Conservation (phyloP, 2,113 vertebrate species). For the Mugil cephalus region DNA sequence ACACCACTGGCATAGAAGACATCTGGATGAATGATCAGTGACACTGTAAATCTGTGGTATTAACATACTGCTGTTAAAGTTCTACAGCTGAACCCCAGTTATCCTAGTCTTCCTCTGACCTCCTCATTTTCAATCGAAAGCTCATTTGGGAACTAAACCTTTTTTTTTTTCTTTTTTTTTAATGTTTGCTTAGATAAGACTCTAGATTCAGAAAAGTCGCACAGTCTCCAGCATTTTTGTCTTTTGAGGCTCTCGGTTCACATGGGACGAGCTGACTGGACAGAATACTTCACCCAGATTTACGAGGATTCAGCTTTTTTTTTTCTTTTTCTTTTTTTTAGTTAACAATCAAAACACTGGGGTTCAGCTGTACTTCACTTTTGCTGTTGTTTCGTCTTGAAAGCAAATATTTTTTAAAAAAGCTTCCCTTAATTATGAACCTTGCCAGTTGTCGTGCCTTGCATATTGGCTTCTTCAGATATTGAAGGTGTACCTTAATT, state of each 20-base stretch:
- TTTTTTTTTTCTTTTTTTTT: not conserved
- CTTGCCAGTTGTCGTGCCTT: conserved; percentile 70
- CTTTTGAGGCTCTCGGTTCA: conserved; percentile 17
- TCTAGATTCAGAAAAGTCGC: not conserved
- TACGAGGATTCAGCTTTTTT: conserved; percentile 13
- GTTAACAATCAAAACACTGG: conserved; percentile 24
- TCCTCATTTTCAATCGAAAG: conserved; percentile 7
- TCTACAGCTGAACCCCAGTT: conserved; percentile 48
- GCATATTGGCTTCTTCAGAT: conserved; percentile 56
- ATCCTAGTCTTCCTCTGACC: conserved; percentile 16
- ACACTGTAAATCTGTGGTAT: not conserved
- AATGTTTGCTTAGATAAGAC: not conserved
- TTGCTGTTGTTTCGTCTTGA: conserved; percentile 21
- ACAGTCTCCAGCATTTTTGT: not conserved
- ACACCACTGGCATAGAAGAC: not conserved
- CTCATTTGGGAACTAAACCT: not conserved
- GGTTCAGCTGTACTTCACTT: conserved; percentile 39
- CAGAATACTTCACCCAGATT: conserved; percentile 13
- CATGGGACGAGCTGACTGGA: conserved; percentile 15
- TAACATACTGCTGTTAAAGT: not conserved
- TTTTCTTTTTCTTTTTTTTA: too few species aligned
- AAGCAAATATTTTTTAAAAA: conserved; percentile 44
- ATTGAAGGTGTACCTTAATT: conserved; percentile 50
- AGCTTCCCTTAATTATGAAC: conserved; percentile 40
- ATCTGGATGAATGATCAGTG: not conserved